These are phyloP conservation scores for Leptodon cayanensis DNA, from an alignment of 2,797 vertebrate genomes.

Conservation along the genomic window DNA sequence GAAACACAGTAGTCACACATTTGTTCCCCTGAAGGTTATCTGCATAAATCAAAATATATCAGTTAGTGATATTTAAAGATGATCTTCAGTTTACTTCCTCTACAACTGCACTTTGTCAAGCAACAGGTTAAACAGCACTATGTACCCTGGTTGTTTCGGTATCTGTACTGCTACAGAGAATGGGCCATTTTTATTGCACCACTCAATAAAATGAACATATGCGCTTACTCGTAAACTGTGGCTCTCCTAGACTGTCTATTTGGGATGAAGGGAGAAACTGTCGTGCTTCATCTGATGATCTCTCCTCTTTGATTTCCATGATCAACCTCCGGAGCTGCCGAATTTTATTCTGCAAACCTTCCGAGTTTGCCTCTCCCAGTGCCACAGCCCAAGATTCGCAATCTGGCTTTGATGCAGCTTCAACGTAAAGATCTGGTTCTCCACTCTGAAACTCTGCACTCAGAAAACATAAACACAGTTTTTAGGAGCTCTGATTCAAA, in stretches of 20 bases:
- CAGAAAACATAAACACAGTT: constrained; percentile 33
- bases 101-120: neutral
- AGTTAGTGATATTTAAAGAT: neutral
- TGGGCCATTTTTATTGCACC: neutral
- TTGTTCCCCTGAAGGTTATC: neutral
- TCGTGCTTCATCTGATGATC: constrained; percentile 67
- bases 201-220: neutral
- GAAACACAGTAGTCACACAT: neutral
- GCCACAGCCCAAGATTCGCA: constrained; percentile 40
- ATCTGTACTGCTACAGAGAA: neutral
- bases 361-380: constrained; percentile 31
- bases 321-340: constrained; percentile 36
- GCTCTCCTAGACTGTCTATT: constrained; percentile 46
- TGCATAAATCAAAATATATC: neutral
- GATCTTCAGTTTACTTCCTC: neutral
- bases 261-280: constrained; percentile 72
- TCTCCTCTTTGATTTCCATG: constrained; percentile 80
- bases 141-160: neutral
- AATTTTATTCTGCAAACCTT: constrained; percentile 53
- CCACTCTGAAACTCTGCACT: constrained; percentile 67
- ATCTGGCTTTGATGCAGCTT: constrained; percentile 45
- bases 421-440: constrained; percentile 46
- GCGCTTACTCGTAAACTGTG: constrained; percentile 74
- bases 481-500: constrained; percentile 30
- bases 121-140: neutral